Base-by-base conservation (phyloP, 23 tunicate species). In the Corella eumyota region DNA sequence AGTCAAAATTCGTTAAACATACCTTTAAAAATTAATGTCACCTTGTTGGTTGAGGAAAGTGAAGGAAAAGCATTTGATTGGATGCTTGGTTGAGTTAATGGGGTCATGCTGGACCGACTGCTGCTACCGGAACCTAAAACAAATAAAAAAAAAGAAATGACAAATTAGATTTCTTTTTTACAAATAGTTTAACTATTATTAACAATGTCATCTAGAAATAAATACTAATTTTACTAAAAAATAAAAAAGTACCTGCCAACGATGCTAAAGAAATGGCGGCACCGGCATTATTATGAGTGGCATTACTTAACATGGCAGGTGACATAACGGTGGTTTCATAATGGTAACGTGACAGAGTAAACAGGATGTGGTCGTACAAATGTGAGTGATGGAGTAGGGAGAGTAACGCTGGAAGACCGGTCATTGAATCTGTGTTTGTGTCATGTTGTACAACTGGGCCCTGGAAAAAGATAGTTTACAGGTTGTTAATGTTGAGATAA, bases 381-480 rank as follows among this genome's bases (percentile, higher is more conserved):
- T 84, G 74, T 2, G 79, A 2, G 49, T 75, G 77, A 62, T 50
- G 77, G 2, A 84, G 34, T 6, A 84, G 69, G 13, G 76, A 64
- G 25, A 60, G 34, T 1, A 84, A 69, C 0, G 94, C 94, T 0
- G 77, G 68, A 17, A 75, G 45, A 20, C 94, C 94, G 37, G 34
- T 62, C 6, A 67, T 32, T 3, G 83, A 64, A n/a, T 66, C 52
- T 9, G 65, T 72, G 17, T 52, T 51, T 45, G 38, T 68, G 30
- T 75, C 83, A 19, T 84, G 78, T 37, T 63, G 62, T 7, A 82
- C 81, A 1, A 73, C 70, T 17, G 92, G 92, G 30, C 92, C 81
- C 80, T 74, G 66, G 9, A 17, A 56, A 17, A 6, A 21, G 59
- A 11, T 44, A 44, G n/a, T n/a, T n/a, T n/a, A n/a, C n/a, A n/a